A percentile compares a stretch with the other conserved stretches of the same genome.
These are phyloP conservation scores for Drosophila nasuta DNA, from an alignment of 1,140 invertebrate species.

Conservation along the genomic window DNA sequence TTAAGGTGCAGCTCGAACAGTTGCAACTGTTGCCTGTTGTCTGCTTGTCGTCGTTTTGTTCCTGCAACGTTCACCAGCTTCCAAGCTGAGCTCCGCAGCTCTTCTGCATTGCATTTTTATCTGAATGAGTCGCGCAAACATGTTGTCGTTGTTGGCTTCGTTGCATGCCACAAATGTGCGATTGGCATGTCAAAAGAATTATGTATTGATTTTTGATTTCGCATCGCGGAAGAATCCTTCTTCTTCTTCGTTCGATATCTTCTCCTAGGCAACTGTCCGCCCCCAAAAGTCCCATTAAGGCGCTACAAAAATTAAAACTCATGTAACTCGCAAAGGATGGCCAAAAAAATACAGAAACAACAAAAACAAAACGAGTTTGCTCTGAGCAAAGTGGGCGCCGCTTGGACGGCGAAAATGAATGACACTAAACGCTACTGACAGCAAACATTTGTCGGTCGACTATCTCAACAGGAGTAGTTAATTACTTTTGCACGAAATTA, in stretches of 20 bases:
- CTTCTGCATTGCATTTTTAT: conserved; percentile 69
- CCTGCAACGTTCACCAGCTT: conserved; percentile 67
- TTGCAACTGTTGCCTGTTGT: conserved; percentile 73
- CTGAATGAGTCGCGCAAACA: conserved; percentile 79
- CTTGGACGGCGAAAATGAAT: conserved; percentile 66
- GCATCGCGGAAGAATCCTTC: conserved; percentile 48
- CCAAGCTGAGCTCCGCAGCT: conserved; percentile 15
- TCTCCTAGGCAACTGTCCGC: conserved; percentile 4
- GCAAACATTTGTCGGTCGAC: conserved; percentile 73
- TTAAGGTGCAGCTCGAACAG: conserved; percentile 75
- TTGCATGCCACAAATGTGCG: conserved; percentile 83
- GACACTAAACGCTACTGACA: conserved; percentile 78
- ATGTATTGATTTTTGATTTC: conserved; percentile 83
- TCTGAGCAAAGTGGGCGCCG: conserved; percentile 65
- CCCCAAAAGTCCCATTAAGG: conserved; percentile 29
- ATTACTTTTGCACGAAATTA: conserved; percentile 82
- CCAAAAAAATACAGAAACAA: not conserved
- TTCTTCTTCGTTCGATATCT: not conserved
- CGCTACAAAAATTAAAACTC: conserved; percentile 55
- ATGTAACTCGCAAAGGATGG: not conserved
- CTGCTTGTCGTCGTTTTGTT: conserved; percentile 70
- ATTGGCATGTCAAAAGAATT: conserved; percentile 83
- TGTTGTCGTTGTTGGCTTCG: conserved; percentile 36
- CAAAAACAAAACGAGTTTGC: conserved; percentile 48
- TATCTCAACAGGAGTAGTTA: conserved; percentile 60